These are phyloP conservation scores for Anoplolepis gracilipes DNA, from an alignment of 1,140 invertebrate genomes.

Conservation along the genomic window DNA sequence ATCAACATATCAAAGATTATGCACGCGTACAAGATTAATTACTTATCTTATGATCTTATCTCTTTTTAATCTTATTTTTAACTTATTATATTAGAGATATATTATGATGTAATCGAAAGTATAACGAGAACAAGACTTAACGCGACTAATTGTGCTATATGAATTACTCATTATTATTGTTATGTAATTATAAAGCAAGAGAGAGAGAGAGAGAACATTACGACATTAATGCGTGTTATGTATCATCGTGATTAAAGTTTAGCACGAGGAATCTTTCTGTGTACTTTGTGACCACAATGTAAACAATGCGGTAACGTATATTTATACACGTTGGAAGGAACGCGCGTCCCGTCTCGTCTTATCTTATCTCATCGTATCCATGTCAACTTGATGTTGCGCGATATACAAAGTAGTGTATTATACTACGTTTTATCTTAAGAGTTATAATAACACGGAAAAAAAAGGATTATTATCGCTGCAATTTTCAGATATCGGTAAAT, in stretches of 20 bases:
- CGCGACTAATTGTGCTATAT: too few relatives aligned
- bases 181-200: too few relatives aligned
- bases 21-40: too few relatives aligned
- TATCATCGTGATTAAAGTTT: constrained; percentile 40
- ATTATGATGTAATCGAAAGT: too few relatives aligned
- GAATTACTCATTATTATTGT: too few relatives aligned
- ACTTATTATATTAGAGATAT: too few relatives aligned
- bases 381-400: not conserved
- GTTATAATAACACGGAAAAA: too few relatives aligned
- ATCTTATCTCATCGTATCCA: not conserved
- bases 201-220: not conserved
- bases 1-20: too few relatives aligned
- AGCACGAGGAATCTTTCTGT: constrained; percentile 44
- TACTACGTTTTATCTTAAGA: not conserved
- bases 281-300: constrained; percentile 46
- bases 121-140: too few relatives aligned
- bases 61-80: too few relatives aligned
- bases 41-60: too few relatives aligned
- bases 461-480: too few relatives aligned
- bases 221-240: constrained; percentile 20
- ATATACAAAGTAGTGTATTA: constrained; percentile 28
- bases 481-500: not conserved
- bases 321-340: constrained; percentile 23
- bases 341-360: not conserved
- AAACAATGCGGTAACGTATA: constrained; percentile 55